Evolutionary conservation across 2,888 invertebrate genomes (phyloP).

Genomic region (Macrosiphum euphorbiae): DNA sequence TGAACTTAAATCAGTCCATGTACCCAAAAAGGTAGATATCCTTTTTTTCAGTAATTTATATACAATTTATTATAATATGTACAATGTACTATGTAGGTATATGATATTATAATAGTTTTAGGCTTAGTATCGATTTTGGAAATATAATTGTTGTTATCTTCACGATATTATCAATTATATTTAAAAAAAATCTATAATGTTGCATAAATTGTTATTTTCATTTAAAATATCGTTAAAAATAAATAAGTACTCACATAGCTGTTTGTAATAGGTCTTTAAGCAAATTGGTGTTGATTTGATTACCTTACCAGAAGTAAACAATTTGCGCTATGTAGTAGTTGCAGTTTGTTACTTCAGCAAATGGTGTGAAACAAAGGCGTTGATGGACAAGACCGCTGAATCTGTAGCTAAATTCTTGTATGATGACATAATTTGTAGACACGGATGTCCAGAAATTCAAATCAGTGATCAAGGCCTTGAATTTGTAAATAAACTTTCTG

Average conservation of each 20-base stretch:
- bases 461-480: neutral
- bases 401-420: neutral
- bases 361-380: neutral
- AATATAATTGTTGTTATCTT: too few relatives aligned
- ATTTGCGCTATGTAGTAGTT: neutral
- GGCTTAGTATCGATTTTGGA: too few relatives aligned
- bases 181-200: too few relatives aligned
- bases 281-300: neutral
- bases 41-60: neutral
- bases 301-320: neutral
- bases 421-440: neutral
- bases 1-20: too few relatives aligned
- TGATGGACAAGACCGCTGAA: neutral
- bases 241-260: too few relatives aligned
- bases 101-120: neutral
- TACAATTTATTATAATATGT: too few relatives aligned
- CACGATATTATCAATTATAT: too few relatives aligned
- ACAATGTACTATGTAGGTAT: neutral
- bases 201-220: too few relatives aligned
- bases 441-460: neutral
- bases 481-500: neutral
- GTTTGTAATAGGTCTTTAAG: neutral
- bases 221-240: too few relatives aligned
- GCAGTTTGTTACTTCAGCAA: neutral
- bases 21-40: too few relatives aligned